Base-by-base conservation (phyloP, 1,140 invertebrate genomes). In the Sinella curviseta region DNA sequence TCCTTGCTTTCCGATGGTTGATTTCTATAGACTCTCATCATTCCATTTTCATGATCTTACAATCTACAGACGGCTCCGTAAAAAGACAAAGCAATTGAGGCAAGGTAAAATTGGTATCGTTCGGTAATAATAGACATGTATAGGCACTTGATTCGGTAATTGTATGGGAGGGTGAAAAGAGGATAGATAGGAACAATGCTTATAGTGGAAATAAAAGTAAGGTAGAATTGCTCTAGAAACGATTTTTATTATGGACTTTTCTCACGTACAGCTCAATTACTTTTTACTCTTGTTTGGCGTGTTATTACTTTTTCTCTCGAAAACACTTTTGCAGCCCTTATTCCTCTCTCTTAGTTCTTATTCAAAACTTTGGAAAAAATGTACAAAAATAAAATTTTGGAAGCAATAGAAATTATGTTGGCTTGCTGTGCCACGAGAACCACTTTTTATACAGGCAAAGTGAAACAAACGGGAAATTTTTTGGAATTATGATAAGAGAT, bases 191-290 rank as follows among this genome's bases (percentile, higher is more conserved):
- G 39, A 48, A 48, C 39, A 48, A 20, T 8, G 8, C 8, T 48
- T 12, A 48, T 48, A 48, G 8, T 48, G 39, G 39, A 48, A 48
- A 48, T 48, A 48, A 48, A 48, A 48, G 39, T 8, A 33, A n/a
- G 8, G 31, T 70, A 3, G 2, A 70, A 31, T 70, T 30, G 57
- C 26, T 14, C 14, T 26, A 26, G 4, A 26, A n/a, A 16, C 57
- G 26, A 26, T 70, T 70, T 70, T 48, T 48, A 70, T 70, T 70
- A 70, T 65, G 8, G 30, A 4, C 30, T 70, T 70, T 70, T 33
- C 65, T 70, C 30, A 31, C 65, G 65, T 31, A 31, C 30, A 30
- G 3, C 31, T 33, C 26, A 70, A 70, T 70, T 70, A 70, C 65
- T 70, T 33, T 65, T 26, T 4, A 48, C 8, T 48, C 39, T 48